Evolutionary conservation across 2,888 invertebrate species (phyloP).

Genomic region (Anoplius nigerrimus): DNA sequence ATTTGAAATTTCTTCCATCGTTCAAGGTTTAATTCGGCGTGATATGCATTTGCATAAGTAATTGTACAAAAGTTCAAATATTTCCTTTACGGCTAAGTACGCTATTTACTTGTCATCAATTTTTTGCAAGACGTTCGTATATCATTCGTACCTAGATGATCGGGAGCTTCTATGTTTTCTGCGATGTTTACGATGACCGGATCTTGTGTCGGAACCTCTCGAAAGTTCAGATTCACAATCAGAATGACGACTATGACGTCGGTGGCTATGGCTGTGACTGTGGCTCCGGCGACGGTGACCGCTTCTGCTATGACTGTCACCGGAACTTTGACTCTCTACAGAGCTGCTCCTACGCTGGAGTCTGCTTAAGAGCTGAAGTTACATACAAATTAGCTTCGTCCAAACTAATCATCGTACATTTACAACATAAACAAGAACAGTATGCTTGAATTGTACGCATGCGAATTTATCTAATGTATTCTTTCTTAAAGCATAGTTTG

Average conservation of each 20-base stretch:
- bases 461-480: not conserved
- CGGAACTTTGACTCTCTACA: conserved; percentile 93
- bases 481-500: no score
- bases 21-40: no score
- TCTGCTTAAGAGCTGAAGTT: conserved; percentile 68
- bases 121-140: no score
- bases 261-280: conserved; percentile 87
- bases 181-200: conserved; percentile 83
- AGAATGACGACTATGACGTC: conserved; percentile 85
- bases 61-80: no score
- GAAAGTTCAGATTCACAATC: conserved; percentile 95
- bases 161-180: conserved; percentile 85
- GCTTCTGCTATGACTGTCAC: conserved; percentile 81
- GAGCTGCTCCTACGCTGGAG: conserved; percentile 82
- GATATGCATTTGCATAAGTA: no score
- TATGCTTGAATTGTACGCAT: not conserved
- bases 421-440: not conserved
- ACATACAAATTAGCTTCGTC: not conserved
- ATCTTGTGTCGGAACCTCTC: conserved; percentile 85
- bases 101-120: no score
- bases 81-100: no score
- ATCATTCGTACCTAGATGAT: conserved; percentile 77
- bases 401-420: no score
- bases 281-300: conserved; percentile 85
- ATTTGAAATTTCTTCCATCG: no score